Evolutionary conservation across 1,140 invertebrate species (phyloP).

Genomic region (Hylyphantes graminicola): DNA sequence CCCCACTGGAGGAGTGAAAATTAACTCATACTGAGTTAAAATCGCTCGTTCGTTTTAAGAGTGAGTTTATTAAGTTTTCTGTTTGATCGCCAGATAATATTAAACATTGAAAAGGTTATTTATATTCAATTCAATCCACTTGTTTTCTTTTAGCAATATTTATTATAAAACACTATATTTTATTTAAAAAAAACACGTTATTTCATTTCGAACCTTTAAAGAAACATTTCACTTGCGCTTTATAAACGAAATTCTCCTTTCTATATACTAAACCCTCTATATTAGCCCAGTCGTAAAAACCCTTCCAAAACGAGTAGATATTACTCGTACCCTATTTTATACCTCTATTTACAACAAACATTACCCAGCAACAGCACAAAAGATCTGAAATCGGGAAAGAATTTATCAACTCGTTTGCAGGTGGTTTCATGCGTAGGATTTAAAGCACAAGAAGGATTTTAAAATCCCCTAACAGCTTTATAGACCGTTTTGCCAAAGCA

Average conservation of each 20-base stretch:
- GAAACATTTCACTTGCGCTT: neutral
- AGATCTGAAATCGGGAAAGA: slow-evolving; percentile 14
- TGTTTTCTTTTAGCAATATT: too few relatives aligned
- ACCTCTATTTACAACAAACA: slow-evolving; percentile 36
- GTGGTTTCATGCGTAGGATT: too few relatives aligned
- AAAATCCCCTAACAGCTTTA: slow-evolving; percentile 50
- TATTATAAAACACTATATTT: too few relatives aligned
- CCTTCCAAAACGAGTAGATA: neutral
- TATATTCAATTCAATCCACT: too few relatives aligned
- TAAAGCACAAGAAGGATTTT: slow-evolving; percentile 7
- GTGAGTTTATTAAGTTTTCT: too few relatives aligned
- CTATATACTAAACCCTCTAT: too few relatives aligned
- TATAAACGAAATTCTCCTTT: too few relatives aligned
- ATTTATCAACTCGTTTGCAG: slow-evolving; percentile 33
- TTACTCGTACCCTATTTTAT: slow-evolving; percentile 7
- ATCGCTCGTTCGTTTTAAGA: too few relatives aligned
- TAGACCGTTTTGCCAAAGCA: slow-evolving; percentile 43
- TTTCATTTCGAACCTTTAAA: neutral
- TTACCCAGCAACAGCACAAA: neutral
- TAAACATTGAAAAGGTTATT: too few relatives aligned
- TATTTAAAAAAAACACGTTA: neutral
- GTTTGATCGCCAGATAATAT: too few relatives aligned
- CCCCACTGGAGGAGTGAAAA: too few relatives aligned
- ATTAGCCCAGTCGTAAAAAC: neutral
- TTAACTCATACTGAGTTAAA: too few relatives aligned